Evolutionary conservation across 2,113 vertebrate genomes (phyloP).

Genomic region (Brienomyrus longianalis): DNA sequence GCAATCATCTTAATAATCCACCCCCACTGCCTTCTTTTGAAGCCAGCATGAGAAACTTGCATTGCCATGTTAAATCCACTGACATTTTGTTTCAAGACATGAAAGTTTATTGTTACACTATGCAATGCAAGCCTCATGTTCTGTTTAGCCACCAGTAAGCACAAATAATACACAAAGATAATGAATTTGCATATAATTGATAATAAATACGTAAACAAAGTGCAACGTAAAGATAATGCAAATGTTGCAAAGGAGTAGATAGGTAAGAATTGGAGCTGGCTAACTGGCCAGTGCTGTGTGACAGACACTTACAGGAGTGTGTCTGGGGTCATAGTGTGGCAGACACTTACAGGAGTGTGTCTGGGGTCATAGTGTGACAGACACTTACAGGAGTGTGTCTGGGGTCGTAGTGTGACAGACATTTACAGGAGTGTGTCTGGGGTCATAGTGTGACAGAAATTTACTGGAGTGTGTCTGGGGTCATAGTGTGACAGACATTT

Average conservation of each 20-base stretch:
- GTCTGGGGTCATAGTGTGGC: too few species aligned
- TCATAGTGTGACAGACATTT: too few species aligned
- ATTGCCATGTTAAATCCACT: background rate
- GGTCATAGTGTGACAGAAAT: too few species aligned
- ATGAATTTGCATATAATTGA: background rate
- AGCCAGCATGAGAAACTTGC: background rate
- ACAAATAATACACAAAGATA: background rate
- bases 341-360: too few species aligned
- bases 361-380: too few species aligned
- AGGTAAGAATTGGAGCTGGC: background rate
- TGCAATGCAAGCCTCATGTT: background rate
- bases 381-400: too few species aligned
- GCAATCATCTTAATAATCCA: background rate
- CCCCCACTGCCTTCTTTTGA: background rate
- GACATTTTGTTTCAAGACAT: background rate
- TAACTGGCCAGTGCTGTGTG: background rate
- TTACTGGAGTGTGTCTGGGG: too few species aligned
- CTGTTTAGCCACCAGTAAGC: background rate
- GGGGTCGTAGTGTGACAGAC: too few species aligned
- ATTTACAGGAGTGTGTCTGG: too few species aligned
- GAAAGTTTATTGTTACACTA: background rate
- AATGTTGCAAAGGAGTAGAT: background rate
- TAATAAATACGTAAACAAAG: background rate
- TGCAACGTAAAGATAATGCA: background rate
- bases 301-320: background rate